Conservation (phyloP, 2,113 vertebrate species). For the Prinia subflava region DNA sequence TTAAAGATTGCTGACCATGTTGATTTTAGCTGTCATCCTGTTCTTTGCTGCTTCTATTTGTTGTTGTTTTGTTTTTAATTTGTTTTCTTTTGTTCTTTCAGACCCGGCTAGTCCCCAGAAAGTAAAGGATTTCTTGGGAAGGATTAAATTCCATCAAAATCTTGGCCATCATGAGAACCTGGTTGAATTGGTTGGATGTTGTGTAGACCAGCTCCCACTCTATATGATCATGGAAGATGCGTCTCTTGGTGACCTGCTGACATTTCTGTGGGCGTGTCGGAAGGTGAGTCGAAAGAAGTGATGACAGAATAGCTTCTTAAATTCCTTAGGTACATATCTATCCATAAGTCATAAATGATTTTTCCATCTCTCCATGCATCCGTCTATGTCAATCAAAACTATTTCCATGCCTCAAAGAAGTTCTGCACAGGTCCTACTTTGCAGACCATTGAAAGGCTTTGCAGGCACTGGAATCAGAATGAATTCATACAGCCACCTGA, state of each 20-base stretch:
- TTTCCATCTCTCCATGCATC: background rate
- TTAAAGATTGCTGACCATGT: background rate
- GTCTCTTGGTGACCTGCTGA: slow-evolving; percentile 67
- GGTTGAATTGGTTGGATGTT: slow-evolving; percentile 73
- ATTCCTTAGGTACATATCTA: background rate
- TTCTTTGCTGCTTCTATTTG: background rate
- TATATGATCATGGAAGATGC: slow-evolving; percentile 72
- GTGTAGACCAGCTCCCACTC: slow-evolving; percentile 64
- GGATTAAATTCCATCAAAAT: slow-evolving; percentile 67
- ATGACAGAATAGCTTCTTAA: background rate
- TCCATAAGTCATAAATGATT: background rate
- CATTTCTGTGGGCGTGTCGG: slow-evolving; percentile 77
- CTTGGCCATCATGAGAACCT: slow-evolving; percentile 71
- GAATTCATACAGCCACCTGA: background rate
- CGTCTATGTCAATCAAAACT: background rate
- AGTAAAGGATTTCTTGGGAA: slow-evolving; percentile 70
- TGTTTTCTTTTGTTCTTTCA: slow-evolving; percentile 8
- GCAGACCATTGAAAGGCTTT: background rate
- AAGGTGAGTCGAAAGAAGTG: slow-evolving; percentile 58
- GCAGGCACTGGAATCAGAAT: background rate
- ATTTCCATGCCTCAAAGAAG: background rate
- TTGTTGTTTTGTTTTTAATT: background rate
- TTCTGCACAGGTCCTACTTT: background rate
- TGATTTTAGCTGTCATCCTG: background rate
- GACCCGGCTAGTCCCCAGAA: slow-evolving; percentile 31